A percentile compares a stretch with the other conserved stretches of the same genome.
Conservation (phyloP, 2,888 invertebrate species). For the Yponomeuta evonymella region DNA sequence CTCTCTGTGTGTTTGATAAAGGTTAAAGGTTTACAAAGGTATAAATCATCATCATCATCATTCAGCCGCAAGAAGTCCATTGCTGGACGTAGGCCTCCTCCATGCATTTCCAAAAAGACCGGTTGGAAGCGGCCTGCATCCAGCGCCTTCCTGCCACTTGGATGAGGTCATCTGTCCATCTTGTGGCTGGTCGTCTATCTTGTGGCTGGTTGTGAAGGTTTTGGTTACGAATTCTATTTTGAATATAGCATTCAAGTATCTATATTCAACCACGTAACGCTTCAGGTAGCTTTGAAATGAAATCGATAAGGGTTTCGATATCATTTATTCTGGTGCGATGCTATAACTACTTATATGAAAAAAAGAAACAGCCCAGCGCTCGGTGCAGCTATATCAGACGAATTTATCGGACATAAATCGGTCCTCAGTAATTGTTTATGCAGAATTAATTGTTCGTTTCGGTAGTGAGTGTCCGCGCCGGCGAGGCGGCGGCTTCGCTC, state of each 20-base stretch:
- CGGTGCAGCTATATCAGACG: slow-evolving; percentile 34
- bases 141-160: too few species aligned
- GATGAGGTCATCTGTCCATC: too few species aligned
- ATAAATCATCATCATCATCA: too few species aligned
- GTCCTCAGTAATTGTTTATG: slow-evolving; percentile 57
- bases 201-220: slow-evolving; percentile 1
- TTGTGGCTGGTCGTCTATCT: too few species aligned
- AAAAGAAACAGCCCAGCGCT: slow-evolving; percentile 31
- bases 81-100: too few species aligned
- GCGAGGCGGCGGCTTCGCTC: slow-evolving; percentile 31
- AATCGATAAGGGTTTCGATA: slow-evolving; percentile 43
- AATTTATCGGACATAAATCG: slow-evolving; percentile 58
- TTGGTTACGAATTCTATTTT: not conserved
- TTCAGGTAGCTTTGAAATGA: slow-evolving; percentile 46
- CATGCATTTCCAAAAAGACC: too few species aligned
- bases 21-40: too few species aligned
- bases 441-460: slow-evolving; percentile 52
- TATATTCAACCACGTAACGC: slow-evolving; percentile 17
- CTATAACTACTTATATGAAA: not conserved
- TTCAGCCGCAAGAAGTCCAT: too few species aligned
- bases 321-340: slow-evolving; percentile 13
- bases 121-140: too few species aligned
- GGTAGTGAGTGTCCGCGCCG: slow-evolving; percentile 39
- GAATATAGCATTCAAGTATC: not conserved
- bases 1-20: too few species aligned